phyloP scores from a whole-genome alignment of 2,888 invertebrate genomes.

The Archaeoteleia sp. region DNA sequence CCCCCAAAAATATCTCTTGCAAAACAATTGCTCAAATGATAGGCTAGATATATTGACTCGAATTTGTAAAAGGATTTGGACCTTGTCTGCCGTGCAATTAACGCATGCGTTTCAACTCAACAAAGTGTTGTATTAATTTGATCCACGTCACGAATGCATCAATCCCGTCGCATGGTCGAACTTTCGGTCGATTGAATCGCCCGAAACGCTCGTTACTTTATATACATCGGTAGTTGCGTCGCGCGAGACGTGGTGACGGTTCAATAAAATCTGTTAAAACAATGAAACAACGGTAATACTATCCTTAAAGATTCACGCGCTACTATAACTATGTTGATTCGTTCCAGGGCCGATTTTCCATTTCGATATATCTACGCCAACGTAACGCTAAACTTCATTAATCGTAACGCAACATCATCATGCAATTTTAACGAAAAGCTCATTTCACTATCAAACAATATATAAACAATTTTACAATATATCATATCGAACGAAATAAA shows the following conservation, averaged over 20 bases:
- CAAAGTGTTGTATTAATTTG: not conserved
- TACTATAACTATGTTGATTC: constrained; percentile 66
- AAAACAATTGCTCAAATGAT: no score
- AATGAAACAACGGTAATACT: constrained; percentile 72
- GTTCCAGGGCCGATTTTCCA: constrained; percentile 51
- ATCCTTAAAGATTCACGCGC: constrained; percentile 66
- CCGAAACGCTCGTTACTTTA: constrained; percentile 6
- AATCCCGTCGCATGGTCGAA: constrained; percentile 19
- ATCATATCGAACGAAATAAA: no score
- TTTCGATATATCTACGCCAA: constrained; percentile 17
- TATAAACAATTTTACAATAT: no score
- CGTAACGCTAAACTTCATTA: no score
- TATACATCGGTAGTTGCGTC: constrained; percentile 50
- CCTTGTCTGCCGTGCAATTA: not conserved
- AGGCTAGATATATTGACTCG: no score
- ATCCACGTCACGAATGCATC: constrained; percentile 10
- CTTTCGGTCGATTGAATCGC: constrained; percentile 32
- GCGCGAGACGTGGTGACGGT: constrained; percentile 66
- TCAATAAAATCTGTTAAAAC: constrained; percentile 74
- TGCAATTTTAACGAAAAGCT: no score
- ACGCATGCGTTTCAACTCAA: constrained; percentile 5
- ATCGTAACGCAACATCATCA: no score
- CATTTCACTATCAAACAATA: no score
- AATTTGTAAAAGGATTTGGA: no score
- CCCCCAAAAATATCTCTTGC: no score